Conservation (phyloP, 2,113 vertebrate genomes). For the Platichthys stellatus region DNA sequence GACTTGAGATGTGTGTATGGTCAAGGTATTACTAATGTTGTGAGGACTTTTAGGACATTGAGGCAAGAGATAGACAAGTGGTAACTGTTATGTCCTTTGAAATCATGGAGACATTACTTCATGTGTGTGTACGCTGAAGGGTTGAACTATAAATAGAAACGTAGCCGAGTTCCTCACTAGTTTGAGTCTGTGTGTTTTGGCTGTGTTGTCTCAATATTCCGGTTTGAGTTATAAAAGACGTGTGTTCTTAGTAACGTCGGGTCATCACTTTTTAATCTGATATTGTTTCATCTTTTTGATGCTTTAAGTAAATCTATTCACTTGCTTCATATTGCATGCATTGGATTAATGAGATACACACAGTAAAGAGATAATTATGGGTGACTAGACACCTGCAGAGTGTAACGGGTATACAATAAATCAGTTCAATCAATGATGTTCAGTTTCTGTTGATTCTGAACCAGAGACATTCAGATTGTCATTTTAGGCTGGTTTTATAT, state of each 20-base stretch:
- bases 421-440: no score
- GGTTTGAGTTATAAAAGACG: background rate
- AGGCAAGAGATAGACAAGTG: no score
- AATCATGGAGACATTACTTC: background rate
- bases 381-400: background rate
- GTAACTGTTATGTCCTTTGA: no score
- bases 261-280: background rate
- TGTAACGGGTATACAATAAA: no score
- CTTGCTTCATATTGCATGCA: background rate
- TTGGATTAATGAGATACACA: background rate
- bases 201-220: background rate
- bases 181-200: background rate
- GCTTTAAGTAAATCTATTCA: background rate
- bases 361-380: no score
- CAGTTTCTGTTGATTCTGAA: no score
- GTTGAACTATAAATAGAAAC: conserved; percentile 40
- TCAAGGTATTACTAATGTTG: no score
- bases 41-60: no score
- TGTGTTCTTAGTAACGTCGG: background rate
- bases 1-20: background rate
- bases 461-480: no score
- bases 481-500: no score
- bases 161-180: conserved; percentile 22
- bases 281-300: background rate
- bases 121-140: conserved; percentile 19